A percentile compares a stretch with the other conserved stretches of the same genome.
Conservation (phyloP, 2,797 vertebrate species). For the Micromesistius poutassou region DNA sequence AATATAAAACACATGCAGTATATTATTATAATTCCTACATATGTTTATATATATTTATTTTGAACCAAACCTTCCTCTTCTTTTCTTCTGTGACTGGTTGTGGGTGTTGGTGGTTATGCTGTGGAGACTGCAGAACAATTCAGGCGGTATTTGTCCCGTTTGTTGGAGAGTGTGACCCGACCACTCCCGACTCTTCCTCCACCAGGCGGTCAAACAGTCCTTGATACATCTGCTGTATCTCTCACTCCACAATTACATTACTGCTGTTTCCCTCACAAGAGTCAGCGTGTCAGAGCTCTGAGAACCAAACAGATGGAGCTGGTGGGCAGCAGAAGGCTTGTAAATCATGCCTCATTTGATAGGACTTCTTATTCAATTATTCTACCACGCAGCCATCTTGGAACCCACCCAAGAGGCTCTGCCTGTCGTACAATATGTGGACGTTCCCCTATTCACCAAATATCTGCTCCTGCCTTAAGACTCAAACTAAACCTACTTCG, state of each 20-base stretch:
- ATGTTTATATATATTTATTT: no score
- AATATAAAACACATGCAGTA: no score
- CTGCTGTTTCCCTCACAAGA: slow-evolving; percentile 71
- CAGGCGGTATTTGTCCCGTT: slow-evolving; percentile 59
- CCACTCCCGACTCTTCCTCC: slow-evolving; percentile 46
- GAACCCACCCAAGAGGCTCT: slow-evolving; percentile 56
- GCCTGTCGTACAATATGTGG: slow-evolving; percentile 70
- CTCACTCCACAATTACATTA: slow-evolving; percentile 71
- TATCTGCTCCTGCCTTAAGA: slow-evolving; percentile 29
- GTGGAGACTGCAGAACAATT: slow-evolving; percentile 24
- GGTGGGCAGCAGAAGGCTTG: slow-evolving; percentile 74
- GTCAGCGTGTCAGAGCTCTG: slow-evolving; percentile 74
- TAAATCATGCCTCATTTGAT: slow-evolving; percentile 74
- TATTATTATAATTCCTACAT: no score
- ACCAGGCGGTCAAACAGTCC: slow-evolving; percentile 65
- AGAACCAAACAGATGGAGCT: slow-evolving; percentile 76
- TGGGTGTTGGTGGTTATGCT: slow-evolving; percentile 1
- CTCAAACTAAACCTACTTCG: slow-evolving; percentile 16
- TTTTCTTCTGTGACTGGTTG: not conserved
- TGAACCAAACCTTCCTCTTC: no score
- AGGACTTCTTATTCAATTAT: slow-evolving; percentile 76
- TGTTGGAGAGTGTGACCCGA: slow-evolving; percentile 58
- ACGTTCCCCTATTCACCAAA: slow-evolving; percentile 54
- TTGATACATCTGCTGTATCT: slow-evolving; percentile 70
- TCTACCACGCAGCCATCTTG: slow-evolving; percentile 69